phyloP scores from a whole-genome alignment of 2,113 vertebrate genomes.

The Menura novaehollandiae region DNA sequence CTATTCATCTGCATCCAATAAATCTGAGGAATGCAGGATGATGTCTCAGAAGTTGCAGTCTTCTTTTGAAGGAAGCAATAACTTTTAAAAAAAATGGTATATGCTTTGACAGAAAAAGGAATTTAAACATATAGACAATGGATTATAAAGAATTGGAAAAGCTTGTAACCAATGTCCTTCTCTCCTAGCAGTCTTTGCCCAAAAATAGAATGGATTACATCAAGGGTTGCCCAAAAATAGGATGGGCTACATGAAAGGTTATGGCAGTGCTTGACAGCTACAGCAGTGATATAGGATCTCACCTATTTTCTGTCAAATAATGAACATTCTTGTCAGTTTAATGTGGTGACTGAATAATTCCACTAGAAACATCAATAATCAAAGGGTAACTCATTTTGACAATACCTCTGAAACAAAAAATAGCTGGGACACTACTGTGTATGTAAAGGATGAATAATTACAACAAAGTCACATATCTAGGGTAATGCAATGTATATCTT shows the following conservation, averaged over 20 bases:
- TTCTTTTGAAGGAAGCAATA: neutral
- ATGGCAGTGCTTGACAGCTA: neutral
- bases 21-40: neutral
- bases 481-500: neutral
- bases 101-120: neutral
- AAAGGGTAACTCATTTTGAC: conserved; percentile 6
- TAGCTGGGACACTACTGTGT: neutral
- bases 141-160: neutral
- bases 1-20: neutral
- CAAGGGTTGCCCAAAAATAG: neutral
- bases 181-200: neutral
- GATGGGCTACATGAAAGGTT: neutral
- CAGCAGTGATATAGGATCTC: neutral
- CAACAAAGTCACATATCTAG: neutral
- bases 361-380: neutral
- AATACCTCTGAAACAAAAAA: neutral
- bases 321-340: neutral
- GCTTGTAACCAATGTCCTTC: neutral
- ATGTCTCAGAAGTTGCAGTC: neutral
- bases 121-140: neutral
- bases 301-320: conserved; percentile 11
- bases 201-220: neutral
- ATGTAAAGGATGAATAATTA: neutral
- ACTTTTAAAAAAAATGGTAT: neutral
- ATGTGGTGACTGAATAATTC: neutral